Conservation (phyloP, 1,140 invertebrate species). For the Cydia pomonella region DNA sequence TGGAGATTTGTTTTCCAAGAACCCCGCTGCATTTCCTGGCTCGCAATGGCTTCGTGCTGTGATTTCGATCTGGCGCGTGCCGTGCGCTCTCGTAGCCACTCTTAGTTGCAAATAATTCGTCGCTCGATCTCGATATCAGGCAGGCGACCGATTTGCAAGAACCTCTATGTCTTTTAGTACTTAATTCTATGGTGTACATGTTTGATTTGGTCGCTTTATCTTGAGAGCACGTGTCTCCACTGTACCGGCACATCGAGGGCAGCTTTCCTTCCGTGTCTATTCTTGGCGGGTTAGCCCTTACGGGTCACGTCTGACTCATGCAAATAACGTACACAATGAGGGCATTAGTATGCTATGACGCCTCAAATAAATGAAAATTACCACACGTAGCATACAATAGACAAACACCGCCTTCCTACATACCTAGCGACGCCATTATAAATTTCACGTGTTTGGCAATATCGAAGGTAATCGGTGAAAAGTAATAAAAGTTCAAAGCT, state of each 20-base stretch:
- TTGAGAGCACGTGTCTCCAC: constrained; percentile 68
- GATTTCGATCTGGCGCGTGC: constrained; percentile 56
- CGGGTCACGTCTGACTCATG: constrained; percentile 70
- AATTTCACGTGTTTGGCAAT: constrained; percentile 6
- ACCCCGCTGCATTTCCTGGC: constrained; percentile 46
- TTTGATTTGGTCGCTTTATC: constrained; percentile 52
- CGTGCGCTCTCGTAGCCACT: constrained; percentile 44
- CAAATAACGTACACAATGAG: constrained; percentile 70
- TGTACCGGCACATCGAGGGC: constrained; percentile 56
- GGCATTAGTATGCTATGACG: constrained; percentile 62
- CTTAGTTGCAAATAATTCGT: constrained; percentile 52
- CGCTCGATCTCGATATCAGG: constrained; percentile 45
- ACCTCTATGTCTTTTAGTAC: constrained; percentile 41
- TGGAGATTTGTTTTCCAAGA: constrained; percentile 44
- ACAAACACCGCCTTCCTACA: constrained; percentile 37
- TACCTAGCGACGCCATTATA: background rate
- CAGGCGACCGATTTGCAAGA: constrained; percentile 53
- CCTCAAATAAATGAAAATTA: constrained; percentile 57
- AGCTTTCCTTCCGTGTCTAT: constrained; percentile 79
- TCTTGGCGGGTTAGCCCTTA: constrained; percentile 58
- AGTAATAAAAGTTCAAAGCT: constrained; percentile 26
- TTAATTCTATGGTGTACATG: constrained; percentile 39
- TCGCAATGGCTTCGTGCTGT: constrained; percentile 51
- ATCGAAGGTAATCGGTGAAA: constrained; percentile 1
- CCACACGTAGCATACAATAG: constrained; percentile 45